Conservation (phyloP, 2,888 invertebrate genomes). For the Herminia tarsipennalis region DNA sequence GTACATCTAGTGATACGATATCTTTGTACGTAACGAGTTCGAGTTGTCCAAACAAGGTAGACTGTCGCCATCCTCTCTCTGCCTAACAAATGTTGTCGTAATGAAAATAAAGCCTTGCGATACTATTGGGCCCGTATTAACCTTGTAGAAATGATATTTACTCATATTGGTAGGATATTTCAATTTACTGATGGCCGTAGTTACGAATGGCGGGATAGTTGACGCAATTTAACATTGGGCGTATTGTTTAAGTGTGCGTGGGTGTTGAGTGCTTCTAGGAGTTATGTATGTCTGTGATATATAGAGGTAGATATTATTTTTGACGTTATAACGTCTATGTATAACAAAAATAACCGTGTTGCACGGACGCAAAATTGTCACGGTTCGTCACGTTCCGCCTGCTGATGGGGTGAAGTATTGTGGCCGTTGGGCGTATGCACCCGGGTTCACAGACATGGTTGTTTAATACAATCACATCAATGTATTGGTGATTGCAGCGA, state of each 20-base stretch:
- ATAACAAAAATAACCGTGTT: too few species aligned
- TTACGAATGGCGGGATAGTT: too few species aligned
- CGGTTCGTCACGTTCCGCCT: too few species aligned
- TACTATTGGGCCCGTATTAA: conserved; percentile 27
- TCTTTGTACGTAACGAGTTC: conserved; percentile 58
- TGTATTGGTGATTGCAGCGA: too few species aligned
- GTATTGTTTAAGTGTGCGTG: not conserved
- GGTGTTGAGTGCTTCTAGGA: not conserved
- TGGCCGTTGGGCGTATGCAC: too few species aligned
- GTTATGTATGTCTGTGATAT: too few species aligned
- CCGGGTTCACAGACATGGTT: too few species aligned
- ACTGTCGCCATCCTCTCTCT: conserved; percentile 77
- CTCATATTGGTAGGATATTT: conserved; percentile 11
- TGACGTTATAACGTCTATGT: too few species aligned
- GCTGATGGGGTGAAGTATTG: too few species aligned
- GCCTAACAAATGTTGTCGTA: conserved; percentile 80
- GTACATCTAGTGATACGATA: conserved; percentile 38
- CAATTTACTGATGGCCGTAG: not conserved
- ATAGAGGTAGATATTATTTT: too few species aligned
- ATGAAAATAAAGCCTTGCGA: conserved; percentile 76
- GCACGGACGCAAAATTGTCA: too few species aligned
- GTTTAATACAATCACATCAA: too few species aligned
- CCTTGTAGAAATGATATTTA: conserved; percentile 23
- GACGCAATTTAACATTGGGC: not conserved
- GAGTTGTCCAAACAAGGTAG: conserved; percentile 76